These are phyloP conservation scores for Trematocara stigmaticum DNA, from an alignment of 2,113 vertebrate species.

Conservation along the genomic window DNA sequence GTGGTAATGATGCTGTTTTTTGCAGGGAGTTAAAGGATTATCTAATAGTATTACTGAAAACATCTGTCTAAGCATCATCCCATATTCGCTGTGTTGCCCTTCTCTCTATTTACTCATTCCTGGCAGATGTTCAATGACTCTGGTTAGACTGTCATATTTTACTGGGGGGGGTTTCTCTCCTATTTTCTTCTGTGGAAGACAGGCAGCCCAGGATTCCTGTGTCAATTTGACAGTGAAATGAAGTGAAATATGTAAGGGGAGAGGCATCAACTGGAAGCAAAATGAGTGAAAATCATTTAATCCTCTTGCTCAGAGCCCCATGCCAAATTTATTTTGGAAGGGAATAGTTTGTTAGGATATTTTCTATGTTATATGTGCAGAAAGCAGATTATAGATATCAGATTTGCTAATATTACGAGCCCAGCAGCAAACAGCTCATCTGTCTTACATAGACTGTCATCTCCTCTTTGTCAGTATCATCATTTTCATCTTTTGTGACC, in stretches of 20 bases:
- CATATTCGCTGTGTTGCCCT: not conserved
- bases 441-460: not conserved
- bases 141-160: constrained; percentile 22
- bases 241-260: not conserved
- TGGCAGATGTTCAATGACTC: constrained; percentile 36
- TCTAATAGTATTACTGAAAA: constrained; percentile 66
- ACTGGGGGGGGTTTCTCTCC: not conserved
- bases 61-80: constrained; percentile 64
- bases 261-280: not conserved
- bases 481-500: not conserved
- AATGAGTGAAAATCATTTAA: constrained; percentile 29
- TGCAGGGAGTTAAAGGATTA: constrained; percentile 66
- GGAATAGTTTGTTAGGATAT: constrained; percentile 26
- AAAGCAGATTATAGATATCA: constrained; percentile 62
- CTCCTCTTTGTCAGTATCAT: not conserved
- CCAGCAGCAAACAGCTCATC: constrained; percentile 18
- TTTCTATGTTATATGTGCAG: constrained; percentile 18
- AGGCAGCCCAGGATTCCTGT: not conserved
- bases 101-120: constrained; percentile 1
- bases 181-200: not conserved
- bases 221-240: constrained; percentile 3
- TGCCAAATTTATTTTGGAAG: constrained; percentile 30
- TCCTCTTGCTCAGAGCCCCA: constrained; percentile 12
- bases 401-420: constrained; percentile 57
- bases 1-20: constrained; percentile 67